Conservation (phyloP, 2,113 vertebrate genomes). For the Toxostoma redivivum region DNA sequence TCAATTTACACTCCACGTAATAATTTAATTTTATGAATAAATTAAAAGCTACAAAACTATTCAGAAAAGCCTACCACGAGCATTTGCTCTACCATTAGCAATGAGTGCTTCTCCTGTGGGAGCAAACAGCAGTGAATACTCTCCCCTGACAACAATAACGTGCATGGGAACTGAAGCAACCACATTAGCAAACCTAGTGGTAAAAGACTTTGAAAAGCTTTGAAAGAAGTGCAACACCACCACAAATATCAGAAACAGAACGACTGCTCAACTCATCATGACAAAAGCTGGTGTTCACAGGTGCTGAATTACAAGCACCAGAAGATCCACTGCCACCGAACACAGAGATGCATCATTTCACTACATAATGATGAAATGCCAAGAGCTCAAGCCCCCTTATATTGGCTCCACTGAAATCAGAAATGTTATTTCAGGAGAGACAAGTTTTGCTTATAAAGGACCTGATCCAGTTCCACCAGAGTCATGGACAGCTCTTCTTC, state of each 20-base stretch:
- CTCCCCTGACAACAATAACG: rapidly evolving
- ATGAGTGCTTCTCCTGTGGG: not conserved
- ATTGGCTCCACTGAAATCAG: not conserved
- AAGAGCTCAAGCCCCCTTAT: not conserved
- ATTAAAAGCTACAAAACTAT: not conserved
- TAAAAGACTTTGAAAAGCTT: not conserved
- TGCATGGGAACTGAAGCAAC: not conserved
- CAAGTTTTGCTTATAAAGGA: not conserved
- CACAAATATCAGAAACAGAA: not conserved
- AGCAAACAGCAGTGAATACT: not conserved
- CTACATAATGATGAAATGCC: not conserved
- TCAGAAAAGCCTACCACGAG: not conserved
- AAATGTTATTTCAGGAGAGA: not conserved
- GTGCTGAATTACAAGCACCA: rapidly evolving
- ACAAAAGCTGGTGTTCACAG: not conserved
- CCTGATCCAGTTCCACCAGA: not conserved
- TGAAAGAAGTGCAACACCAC: not conserved
- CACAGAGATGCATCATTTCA: not conserved
- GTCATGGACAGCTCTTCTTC: not conserved
- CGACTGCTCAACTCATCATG: not conserved
- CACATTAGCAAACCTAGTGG: not conserved
- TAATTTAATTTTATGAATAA: not conserved
- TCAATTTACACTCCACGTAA: not conserved
- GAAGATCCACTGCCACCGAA: not conserved
- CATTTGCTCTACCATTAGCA: not conserved